A percentile compares a stretch with the other conserved stretches of the same genome.
Conservation (phyloP, 2,113 vertebrate species). For the Pteruthius melanotis region DNA sequence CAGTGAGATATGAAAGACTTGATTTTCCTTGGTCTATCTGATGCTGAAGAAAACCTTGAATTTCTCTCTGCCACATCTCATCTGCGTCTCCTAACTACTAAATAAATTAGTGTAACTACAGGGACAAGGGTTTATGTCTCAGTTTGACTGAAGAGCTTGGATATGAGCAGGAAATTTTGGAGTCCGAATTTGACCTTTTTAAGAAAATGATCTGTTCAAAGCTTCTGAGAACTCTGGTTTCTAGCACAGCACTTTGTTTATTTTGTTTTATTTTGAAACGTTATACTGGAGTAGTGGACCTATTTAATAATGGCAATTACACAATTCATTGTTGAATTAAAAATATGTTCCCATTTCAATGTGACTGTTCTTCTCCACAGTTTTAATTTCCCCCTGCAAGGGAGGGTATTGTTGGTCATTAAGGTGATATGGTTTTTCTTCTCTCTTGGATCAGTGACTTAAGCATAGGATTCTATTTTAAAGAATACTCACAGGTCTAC, state of each 20-base stretch:
- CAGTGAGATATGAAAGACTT: not conserved
- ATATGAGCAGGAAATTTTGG: not conserved
- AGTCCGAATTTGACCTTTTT: not conserved
- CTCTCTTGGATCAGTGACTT: not conserved
- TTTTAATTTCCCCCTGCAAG: not conserved
- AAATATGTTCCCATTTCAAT: not conserved
- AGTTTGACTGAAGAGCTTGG: not conserved
- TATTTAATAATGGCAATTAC: not conserved
- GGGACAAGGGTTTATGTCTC: not conserved
- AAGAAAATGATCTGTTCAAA: not conserved
- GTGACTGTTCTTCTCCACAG: not conserved
- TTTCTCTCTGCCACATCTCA: not conserved
- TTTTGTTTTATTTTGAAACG: not conserved
- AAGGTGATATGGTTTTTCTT: not conserved
- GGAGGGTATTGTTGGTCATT: not conserved
- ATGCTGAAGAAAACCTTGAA: not conserved
- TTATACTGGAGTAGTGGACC: not conserved
- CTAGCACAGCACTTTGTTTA: not conserved
- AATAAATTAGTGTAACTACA: not conserved
- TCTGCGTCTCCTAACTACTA: not conserved
- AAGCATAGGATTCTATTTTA: not conserved
- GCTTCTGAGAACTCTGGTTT: not conserved
- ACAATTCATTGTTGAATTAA: not conserved
- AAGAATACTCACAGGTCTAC: not conserved
- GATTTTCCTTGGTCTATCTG: not conserved